Evolutionary conservation across 2,113 vertebrate species (phyloP).

Genomic region (Excalfactoria chinensis): DNA sequence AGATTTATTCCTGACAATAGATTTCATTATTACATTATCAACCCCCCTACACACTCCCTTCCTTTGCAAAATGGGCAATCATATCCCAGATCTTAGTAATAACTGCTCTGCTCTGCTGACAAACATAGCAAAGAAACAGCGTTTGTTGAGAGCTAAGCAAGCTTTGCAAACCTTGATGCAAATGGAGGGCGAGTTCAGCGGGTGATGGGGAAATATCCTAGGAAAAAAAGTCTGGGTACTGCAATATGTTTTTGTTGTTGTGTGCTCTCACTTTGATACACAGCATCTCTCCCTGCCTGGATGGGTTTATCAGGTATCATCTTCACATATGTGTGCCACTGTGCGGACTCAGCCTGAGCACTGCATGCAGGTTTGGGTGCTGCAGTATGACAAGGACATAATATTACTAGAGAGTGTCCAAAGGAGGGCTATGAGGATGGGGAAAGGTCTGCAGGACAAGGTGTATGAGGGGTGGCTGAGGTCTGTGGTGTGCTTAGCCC

Average conservation of each 20-base stretch:
- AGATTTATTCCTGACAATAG: constrained; percentile 46
- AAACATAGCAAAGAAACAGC: constrained; percentile 19
- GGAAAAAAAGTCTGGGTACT: not conserved
- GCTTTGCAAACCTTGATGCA: constrained; percentile 16
- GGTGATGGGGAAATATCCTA: not conserved
- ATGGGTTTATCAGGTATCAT: not conserved
- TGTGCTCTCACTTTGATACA: not conserved
- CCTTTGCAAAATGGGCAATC: constrained; percentile 28
- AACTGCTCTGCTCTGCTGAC: not conserved
- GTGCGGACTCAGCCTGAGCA: too few species aligned
- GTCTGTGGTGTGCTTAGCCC: not conserved
- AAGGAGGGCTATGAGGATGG: not conserved
- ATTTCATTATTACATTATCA: constrained; percentile 58
- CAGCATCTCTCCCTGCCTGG: not conserved
- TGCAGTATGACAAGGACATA: not conserved
- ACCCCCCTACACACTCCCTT: not conserved
- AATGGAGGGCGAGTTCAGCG: not conserved
- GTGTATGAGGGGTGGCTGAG: not conserved
- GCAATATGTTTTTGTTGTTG: not conserved
- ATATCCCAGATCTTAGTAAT: constrained; percentile 1
- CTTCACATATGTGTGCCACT: not conserved
- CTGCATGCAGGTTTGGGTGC: too few species aligned
- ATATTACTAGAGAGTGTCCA: not conserved
- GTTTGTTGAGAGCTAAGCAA: constrained; percentile 42
- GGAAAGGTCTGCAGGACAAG: not conserved